Conservation (phyloP, 2,888 invertebrate species). For the Mystacides longicornis region DNA sequence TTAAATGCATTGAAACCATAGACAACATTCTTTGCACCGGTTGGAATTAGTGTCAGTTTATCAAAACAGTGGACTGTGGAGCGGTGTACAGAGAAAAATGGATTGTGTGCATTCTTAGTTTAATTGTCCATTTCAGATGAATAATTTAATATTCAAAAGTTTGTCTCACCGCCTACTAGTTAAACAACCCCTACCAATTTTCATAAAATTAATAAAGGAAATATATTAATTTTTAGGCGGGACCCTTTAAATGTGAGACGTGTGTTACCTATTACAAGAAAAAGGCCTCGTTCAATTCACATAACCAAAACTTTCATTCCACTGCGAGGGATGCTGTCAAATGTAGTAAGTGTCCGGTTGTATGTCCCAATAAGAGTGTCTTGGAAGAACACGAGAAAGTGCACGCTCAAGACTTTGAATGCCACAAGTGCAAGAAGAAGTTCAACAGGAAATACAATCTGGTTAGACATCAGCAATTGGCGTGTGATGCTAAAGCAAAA, state of each 20-base stretch:
- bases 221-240: slow-evolving; percentile 30
- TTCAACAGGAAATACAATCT: slow-evolving; percentile 74
- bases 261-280: slow-evolving; percentile 71
- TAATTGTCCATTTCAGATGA: too few species aligned
- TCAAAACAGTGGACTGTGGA: too few species aligned
- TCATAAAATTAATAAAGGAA: not conserved
- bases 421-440: slow-evolving; percentile 59
- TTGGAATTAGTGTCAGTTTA: too few species aligned
- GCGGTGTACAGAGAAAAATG: too few species aligned
- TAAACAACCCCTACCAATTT: too few species aligned
- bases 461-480: slow-evolving; percentile 59
- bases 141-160: too few species aligned
- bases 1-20: too few species aligned
- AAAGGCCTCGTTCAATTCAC: slow-evolving; percentile 56
- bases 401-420: slow-evolving; percentile 52
- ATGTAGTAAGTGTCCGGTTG: slow-evolving; percentile 60
- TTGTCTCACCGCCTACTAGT: too few species aligned
- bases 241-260: slow-evolving; percentile 42
- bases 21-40: too few species aligned
- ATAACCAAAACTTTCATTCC: slow-evolving; percentile 63
- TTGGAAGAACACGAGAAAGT: slow-evolving; percentile 61
- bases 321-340: slow-evolving; percentile 48
- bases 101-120: too few species aligned
- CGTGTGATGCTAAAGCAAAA: slow-evolving; percentile 51
- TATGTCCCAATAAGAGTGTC: slow-evolving; percentile 54